Conservation (phyloP, 2,797 vertebrate genomes). For the Lepus townsendii region DNA sequence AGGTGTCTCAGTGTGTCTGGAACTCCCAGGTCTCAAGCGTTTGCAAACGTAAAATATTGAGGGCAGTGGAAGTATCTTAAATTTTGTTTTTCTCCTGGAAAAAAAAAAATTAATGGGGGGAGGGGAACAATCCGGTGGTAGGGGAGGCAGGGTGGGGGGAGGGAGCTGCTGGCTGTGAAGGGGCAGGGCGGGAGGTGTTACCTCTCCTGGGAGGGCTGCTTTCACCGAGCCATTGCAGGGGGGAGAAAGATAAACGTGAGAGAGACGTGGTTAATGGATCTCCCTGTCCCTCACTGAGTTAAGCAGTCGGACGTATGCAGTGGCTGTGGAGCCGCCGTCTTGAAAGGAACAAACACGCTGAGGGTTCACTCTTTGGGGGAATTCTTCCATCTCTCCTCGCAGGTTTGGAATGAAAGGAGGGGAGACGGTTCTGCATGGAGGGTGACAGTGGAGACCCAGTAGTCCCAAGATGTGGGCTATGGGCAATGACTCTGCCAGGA, state of each 20-base stretch:
- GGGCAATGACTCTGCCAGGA: not conserved
- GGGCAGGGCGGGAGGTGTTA: conserved; percentile 29
- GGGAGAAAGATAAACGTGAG: conserved; percentile 35
- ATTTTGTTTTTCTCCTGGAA: conserved; percentile 81
- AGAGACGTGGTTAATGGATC: conserved; percentile 77
- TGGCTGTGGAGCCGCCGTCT: conserved; percentile 37
- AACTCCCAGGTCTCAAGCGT: conserved; percentile 35
- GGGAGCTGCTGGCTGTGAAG: conserved; percentile 49
- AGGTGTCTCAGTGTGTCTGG: not conserved
- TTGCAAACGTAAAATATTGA: conserved; percentile 40
- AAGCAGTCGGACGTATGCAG: conserved; percentile 75
- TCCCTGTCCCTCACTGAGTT: conserved; percentile 74
- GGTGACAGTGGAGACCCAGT: not conserved
- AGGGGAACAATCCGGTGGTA: conserved; percentile 34
- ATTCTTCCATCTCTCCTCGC: no score
- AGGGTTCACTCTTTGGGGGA: not conserved
- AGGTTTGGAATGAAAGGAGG: not conserved
- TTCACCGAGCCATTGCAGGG: conserved; percentile 61
- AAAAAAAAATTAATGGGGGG: conserved; percentile 67
- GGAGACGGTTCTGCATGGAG: not conserved
- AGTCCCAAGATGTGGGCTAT: not conserved
- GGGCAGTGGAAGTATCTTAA: conserved; percentile 55
- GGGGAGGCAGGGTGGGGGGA: conserved; percentile 22
- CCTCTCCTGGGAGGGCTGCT: conserved; percentile 68
- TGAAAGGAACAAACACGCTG: not conserved